Evolutionary conservation across 2,113 vertebrate species (phyloP), one percentile per base, ranked within the genome.

Genomic region (Asarcornis scutulata): DNA sequence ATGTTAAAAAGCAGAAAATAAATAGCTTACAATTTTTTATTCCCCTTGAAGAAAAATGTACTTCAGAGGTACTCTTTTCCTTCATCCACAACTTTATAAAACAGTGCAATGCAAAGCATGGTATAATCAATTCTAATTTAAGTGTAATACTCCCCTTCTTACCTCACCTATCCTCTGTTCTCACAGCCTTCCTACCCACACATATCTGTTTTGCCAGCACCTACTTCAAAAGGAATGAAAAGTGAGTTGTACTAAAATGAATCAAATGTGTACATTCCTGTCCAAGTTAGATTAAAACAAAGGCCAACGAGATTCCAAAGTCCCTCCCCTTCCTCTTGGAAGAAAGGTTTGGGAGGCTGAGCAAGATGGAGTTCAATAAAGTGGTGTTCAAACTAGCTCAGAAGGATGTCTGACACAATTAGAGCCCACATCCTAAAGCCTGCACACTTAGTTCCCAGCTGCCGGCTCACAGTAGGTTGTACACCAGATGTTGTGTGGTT

Each of bases 331-430:
- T 67, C 17, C 21, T 63, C 13, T 38, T n/a, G 14, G 62, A 95
- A 74, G 4, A 80, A 53, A 85, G 27, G 13, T 40, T 9, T 68
- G 75, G 17, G 14, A 75, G 22, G 4, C 17, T 46, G 16, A 79
- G 14, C 7, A 71, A 50, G 31, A 26, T 13, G 21, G 81, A 63
- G 7, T 79, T 72, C n/a, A 84, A n/a, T 22, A 46, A 86, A 89
- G 2, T 2, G 2, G 2, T 50, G 16, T 67, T 67, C n/a, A 50
- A 75, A 82, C 2, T 12, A 59, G 3, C 3, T 12, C 15, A 2
- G 11, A 31, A 53, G 11, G 7, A 44, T 66, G 12, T 75, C 34
- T 59, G 52, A 29, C 59, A 16, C 0, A 50, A n/a, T 1, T 55
- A 42, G 6, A 40, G 31, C 16, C 16, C 50, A 66, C 2, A 40